Conservation (phyloP, 1,140 invertebrate species). For the Epicauta chinensis region DNA sequence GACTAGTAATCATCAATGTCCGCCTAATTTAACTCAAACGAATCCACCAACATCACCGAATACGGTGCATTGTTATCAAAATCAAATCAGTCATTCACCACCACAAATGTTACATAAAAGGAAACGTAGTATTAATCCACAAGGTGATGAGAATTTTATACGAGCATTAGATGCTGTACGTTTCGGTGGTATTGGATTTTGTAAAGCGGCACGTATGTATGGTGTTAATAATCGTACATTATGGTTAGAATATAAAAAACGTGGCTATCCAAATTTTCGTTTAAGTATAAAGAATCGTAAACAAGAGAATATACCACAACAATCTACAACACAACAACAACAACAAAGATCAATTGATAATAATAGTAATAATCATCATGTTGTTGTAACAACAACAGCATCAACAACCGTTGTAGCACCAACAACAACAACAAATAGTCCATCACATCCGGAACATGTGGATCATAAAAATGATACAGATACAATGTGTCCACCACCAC, state of each 20-base stretch:
- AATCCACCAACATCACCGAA: conserved; percentile 8
- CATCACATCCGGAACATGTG: conserved; percentile 42
- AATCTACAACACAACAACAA: conserved; percentile 31
- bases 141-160: conserved; percentile 72
- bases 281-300: conserved; percentile 67
- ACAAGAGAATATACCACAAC: conserved; percentile 46
- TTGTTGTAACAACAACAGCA: conserved; percentile 43
- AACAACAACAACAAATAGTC: conserved; percentile 43
- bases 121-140: conserved; percentile 61
- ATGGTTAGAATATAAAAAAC: conserved; percentile 77
- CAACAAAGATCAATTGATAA: conserved; percentile 30
- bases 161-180: conserved; percentile 70
- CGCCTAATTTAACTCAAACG: conserved; percentile 26
- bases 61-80: conserved; percentile 28
- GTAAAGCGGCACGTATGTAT: conserved; percentile 72
- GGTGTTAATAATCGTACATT: conserved; percentile 77
- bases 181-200: conserved; percentile 76
- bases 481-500: not conserved
- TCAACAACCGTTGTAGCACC: conserved; percentile 50
- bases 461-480: conserved; percentile 11
- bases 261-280: conserved; percentile 69
- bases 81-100: conserved; percentile 32
- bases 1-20: too few species aligned
- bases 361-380: conserved; percentile 32
- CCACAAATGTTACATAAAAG: conserved; percentile 44